Base-by-base conservation (phyloP, 1,140 invertebrate species). In the Paraescarpia echinospica region DNA sequence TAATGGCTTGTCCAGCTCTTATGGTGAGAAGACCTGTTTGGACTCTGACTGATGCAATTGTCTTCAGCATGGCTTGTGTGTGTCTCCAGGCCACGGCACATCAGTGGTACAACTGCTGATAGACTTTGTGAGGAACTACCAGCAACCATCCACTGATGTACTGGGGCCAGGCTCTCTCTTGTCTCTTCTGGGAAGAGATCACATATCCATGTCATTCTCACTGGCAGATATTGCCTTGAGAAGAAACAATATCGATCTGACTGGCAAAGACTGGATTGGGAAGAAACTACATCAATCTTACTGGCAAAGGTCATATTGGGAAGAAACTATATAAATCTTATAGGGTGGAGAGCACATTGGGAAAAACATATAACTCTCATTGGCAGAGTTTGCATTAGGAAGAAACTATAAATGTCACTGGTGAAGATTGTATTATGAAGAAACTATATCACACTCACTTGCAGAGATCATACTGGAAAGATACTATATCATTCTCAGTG, bases 71-170 rank as follows among this genome's bases (percentile, higher is more conserved):
- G 9, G 59, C 12, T 27, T 31, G 6, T 1, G 9, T 77, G 59
- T 77, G 22, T 77, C 8, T 77, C 4, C 77, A 33, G 91, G 48
- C 59, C 59, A 91, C 90, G 89, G 93, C 94, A 95, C 95, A 95
- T 95, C 95, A 95, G 94, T 95, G 95, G 95, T 95, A 95, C 95
- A 95, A 95, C 94, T 95, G 94, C 94, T 95, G 94, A 95, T 94
- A 95, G 33, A 33, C 89, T 92, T 89, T 51, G 91, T 91, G 12
- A 33, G 48, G 59, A 93, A 90, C 94, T 94, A 92, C 94, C 90
- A 95, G 93, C 95, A 95, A 94, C 94, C 93, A 93, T 94, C 94
- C 94, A 95, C 95, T 95, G 95, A 95, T 94, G 94, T 88, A 91
- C 91, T 91, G n/a, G 34, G 59, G 14, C 59, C 27, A 18, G 59